Conservation (phyloP, 2,113 vertebrate species). For the Oxyruncus cristatus region DNA sequence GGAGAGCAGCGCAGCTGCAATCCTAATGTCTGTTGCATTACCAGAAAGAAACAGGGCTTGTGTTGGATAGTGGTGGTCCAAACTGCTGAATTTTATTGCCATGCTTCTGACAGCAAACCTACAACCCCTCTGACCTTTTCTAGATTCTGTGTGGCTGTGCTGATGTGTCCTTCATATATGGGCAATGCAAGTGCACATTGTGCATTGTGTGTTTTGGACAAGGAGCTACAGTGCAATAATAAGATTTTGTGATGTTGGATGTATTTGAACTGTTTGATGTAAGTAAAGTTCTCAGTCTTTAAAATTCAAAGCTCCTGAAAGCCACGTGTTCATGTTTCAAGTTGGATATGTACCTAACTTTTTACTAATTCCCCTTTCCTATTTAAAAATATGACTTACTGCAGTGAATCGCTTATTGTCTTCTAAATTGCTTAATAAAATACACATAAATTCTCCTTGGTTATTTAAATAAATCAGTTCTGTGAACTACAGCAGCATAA, state of each 20-base stretch:
- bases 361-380: background rate
- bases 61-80: background rate
- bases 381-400: background rate
- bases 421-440: slow-evolving; percentile 3
- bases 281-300: background rate
- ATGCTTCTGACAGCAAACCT: background rate
- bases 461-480: slow-evolving; percentile 1
- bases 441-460: background rate
- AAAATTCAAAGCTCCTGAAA: background rate
- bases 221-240: slow-evolving; percentile 25
- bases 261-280: background rate
- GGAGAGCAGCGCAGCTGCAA: background rate
- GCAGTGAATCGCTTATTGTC: background rate
- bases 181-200: background rate
- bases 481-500: background rate
- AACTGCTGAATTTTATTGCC: background rate
- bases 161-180: background rate
- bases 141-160: background rate
- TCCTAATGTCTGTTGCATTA: background rate
- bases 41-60: background rate
- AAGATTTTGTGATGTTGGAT: background rate
- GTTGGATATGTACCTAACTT: background rate
- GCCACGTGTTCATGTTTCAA: background rate
- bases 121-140: background rate
- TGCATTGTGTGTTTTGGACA: background rate